Evolutionary conservation across 2,113 vertebrate species (phyloP), one percentile per base, ranked within the genome.

Genomic region (Monarcha castaneiventris): DNA sequence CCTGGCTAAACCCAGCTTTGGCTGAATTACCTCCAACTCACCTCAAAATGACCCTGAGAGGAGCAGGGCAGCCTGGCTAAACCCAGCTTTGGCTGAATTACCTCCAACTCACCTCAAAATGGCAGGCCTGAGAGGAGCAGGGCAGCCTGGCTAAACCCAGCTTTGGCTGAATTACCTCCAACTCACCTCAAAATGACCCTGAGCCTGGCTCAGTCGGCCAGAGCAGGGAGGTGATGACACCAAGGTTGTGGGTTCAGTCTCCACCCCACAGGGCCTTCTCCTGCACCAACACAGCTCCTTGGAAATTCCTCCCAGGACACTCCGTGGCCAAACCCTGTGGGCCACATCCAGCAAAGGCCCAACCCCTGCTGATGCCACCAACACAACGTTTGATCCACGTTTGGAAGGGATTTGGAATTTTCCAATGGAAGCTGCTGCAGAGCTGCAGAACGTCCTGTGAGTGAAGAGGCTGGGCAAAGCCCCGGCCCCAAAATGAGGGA

Each of bases 261-360:
- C 68, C 63, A 16, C 19, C 68, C 18, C 58, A 1, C 58, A 11
- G 32, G 44, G 15, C 2, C 27, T 37, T 68, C 66, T 29, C 48
- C 59, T 32, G 33, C 30, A 7, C 30, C 33, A 9, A 27, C 30
- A 26, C 35, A 13, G 48, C 46, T 62, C 79, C 56, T 43, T 9
- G 3, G 22, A 6, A 10, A 1, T 4, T 3, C 21, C 61, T 74
- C 5, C 1, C 0, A 6, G 52, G 73, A 41, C 43, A 7, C n/a
- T 21, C 44, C 3, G 1, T 6, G n/a, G 35, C 33, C 73, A 58
- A 25, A 64, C 51, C 49, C 41, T 6, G n/a, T 3, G 54, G 30
- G 48, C 22, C 74, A 11, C 75, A 5, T 2, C 41, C 54, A 62
- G 49, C 58, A 32, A 44, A 29, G 17, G 4, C 39, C 41, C 56